Base-by-base conservation (phyloP, 1,140 invertebrate genomes). In the Drosophila lacertosa region DNA sequence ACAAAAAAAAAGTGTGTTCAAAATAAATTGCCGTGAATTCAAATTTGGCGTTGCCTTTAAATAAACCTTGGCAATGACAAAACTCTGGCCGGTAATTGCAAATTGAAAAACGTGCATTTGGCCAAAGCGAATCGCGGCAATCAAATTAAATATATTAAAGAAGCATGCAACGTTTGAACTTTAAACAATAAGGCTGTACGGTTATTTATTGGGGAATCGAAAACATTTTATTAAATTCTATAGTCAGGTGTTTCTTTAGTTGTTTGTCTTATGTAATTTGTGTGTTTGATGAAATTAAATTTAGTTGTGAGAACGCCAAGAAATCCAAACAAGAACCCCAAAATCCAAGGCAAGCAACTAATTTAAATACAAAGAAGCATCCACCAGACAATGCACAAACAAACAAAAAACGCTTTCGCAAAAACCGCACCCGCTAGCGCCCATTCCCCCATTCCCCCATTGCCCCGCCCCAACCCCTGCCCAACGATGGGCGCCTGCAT, bases 71-170 rank as follows among this genome's bases (percentile, higher is more conserved):
- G 50, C 80, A 86, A 84, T 84, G 80, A 77, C 81, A 79, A 70
- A 81, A 65, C 45, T 57, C 26, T 62, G 55, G 26, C 57, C 40
- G 51, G 70, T 83, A 82, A 84, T 84, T 80, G 80, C 81, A 77
- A 86, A 86, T 84, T 65, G 80, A 76, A 79, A 84, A 86, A 86
- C 80, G 80, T 84, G 79, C 74, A 78, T 71, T 64, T 50, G 59
- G 45, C 39, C n/a, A 37, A 32, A 54, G 10, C 66, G 15, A 70
- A 59, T 65, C 16, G 15, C 42, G 22, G n/a, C 35, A 51, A 53
- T 53, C 35, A 59, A 66, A 54, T 53, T 51, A 51, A 59, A 59
- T 53, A 66, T 59, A 67, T 74, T 59, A 67, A 70, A 68, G 48
- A 57, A 57, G 62, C 50, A 55, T 62, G 60, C 32, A 47, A 62